Percentiles rank a stretch among this genome's conserved stretches.
Evolutionary conservation across 2,113 vertebrate species (phyloP).

Genomic region (Hypanus sabinus): DNA sequence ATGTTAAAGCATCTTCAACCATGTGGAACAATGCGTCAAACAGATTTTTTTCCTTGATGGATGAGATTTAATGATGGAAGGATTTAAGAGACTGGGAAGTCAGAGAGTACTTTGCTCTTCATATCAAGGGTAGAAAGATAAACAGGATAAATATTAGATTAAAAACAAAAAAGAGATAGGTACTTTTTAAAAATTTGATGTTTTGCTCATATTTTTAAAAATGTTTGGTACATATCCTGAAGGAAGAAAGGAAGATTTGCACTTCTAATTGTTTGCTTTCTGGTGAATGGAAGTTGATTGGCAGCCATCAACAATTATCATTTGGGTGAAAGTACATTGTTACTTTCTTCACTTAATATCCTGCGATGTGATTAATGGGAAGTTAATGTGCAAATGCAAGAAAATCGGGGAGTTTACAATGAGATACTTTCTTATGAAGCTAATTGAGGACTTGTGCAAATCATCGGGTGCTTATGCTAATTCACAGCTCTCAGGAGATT

Average conservation of each 20-base stretch:
- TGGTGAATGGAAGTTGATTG: too few species aligned
- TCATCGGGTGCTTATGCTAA: neutral
- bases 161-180: neutral
- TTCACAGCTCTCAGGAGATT: neutral
- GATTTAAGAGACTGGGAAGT: neutral
- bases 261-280: neutral
- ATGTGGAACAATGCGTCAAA: neutral
- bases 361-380: too few species aligned
- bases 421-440: too few species aligned
- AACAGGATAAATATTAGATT: neutral
- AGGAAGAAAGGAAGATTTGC: neutral
- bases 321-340: too few species aligned
- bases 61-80: neutral
- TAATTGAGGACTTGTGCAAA: too few species aligned
- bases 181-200: too few species aligned
- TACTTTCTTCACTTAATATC: too few species aligned
- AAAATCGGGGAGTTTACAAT: too few species aligned
- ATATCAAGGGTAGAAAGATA: neutral
- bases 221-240: neutral
- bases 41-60: neutral
- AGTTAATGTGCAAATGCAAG: too few species aligned
- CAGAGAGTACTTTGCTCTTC: too few species aligned
- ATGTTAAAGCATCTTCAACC: neutral
- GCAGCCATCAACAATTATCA: too few species aligned
- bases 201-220: too few species aligned